Base-by-base conservation (phyloP, 2,888 invertebrate species). In the Heliothis peltigera region DNA sequence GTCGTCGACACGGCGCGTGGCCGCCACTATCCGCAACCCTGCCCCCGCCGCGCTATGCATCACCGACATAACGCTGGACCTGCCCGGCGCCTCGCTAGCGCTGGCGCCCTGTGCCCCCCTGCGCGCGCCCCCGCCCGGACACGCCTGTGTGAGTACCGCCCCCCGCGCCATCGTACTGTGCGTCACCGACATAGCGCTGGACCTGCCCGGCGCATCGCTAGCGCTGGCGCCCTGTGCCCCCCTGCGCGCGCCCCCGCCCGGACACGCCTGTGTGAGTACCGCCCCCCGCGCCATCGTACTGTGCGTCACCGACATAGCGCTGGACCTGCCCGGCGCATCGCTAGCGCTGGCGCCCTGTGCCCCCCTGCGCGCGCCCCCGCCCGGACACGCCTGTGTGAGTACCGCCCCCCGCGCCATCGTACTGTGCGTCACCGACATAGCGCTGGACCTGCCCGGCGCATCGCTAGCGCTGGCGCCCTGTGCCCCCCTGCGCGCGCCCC, bases 1-100 rank as follows among this genome's bases (percentile, higher is more conserved):
- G 83, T 96, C 96, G 54, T 93, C 95, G 58, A 96, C 96, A 79
- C 96, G 97, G 83, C 96, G 96, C 79, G 96, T 98, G 79, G 92
- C 96, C 82, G 97, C 78, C 81, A 84, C 80, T 17, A 76, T 92
- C 82, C 88, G 63, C 88, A 92, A 92, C 89, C 75, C 80, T n/a
- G 89, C 86, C 61, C 85, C 87, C 47, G 82, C 77, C 58, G 59
- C 82, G 79, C 87, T 89, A 55, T 91, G 91, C 86, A 80, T 85
- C 62, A 19, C 59, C 54, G 79, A 71, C 53, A 77, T 81, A 52
- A 28, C 57, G 77, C 82, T 84, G 48, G 62, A 68, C 56, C 81
- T 85, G 79, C 79, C 87, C 51, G 85, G 83, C 81, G 81, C 80
- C 54, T 59, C 59, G 69, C 76, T 79, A 42, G 69, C 74, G 59